Evolutionary conservation across 1,140 invertebrate species (phyloP).

Genomic region (Eupristina koningsbergeri): DNA sequence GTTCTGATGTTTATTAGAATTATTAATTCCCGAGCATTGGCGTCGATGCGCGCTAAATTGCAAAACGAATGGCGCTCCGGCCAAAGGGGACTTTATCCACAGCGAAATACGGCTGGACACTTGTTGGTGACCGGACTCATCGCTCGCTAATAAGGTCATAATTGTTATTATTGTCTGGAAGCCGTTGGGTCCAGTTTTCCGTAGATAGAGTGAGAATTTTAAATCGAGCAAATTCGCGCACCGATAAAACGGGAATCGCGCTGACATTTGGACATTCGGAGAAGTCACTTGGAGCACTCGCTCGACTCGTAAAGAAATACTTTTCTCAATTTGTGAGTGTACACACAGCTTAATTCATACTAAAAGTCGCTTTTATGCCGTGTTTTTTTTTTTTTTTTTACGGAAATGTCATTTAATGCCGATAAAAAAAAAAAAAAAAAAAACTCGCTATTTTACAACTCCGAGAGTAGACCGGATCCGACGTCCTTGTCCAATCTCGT

Average conservation of each 20-base stretch:
- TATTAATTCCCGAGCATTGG: background rate
- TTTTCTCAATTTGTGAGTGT: background rate
- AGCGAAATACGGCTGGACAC: too few species aligned
- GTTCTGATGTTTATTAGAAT: background rate
- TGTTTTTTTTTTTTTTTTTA: conserved; percentile 20
- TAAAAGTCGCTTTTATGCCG: conserved; percentile 2
- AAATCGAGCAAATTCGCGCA: background rate
- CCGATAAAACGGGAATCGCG: background rate
- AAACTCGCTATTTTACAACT: background rate
- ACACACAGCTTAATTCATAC: background rate
- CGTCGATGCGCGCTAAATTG: background rate
- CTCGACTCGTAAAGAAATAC: background rate
- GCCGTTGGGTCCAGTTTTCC: too few species aligned
- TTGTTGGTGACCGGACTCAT: too few species aligned
- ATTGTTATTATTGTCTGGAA: too few species aligned
- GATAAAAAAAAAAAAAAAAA: background rate
- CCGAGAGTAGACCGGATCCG: background rate
- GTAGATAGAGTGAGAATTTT: too few species aligned
- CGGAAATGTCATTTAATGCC: conserved; percentile 1
- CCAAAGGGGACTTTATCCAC: too few species aligned
- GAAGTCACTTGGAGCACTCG: too few species aligned
- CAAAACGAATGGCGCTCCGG: too few species aligned
- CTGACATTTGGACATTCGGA: background rate
- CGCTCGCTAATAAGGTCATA: too few species aligned
- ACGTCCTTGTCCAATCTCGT: background rate